Evolutionary conservation across 2,888 invertebrate genomes (phyloP).

Genomic region (Elaeidobius kamerunicus): DNA sequence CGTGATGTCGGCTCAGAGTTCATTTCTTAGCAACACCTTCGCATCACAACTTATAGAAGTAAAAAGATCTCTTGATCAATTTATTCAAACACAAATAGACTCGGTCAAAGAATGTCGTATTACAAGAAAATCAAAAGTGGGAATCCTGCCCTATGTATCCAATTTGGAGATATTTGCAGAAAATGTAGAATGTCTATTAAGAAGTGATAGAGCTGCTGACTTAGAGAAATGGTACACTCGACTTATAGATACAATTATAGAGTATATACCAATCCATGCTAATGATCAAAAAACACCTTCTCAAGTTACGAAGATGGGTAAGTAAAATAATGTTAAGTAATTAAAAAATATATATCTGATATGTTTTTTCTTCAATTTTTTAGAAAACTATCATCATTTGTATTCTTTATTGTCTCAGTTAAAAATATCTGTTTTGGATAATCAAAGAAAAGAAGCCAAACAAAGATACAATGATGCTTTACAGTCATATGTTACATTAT

Average conservation of each 20-base stretch:
- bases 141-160: constrained; percentile 83
- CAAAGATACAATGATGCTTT: constrained; percentile 86
- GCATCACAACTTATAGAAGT: constrained; percentile 83
- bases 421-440: constrained; percentile 86
- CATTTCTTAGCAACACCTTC: constrained; percentile 84
- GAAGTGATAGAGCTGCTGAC: constrained; percentile 83
- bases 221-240: constrained; percentile 88
- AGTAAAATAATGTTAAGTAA: too few species aligned
- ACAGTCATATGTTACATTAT: constrained; percentile 87
- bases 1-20: constrained; percentile 86
- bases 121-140: constrained; percentile 76
- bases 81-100: constrained; percentile 79
- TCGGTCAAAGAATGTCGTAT: constrained; percentile 77
- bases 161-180: constrained; percentile 88
- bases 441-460: constrained; percentile 85
- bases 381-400: constrained; percentile 94
- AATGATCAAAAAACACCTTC: constrained; percentile 86
- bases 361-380: constrained; percentile 42
- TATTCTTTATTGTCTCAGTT: constrained; percentile 81
- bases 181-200: constrained; percentile 85
- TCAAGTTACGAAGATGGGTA: constrained; percentile 87
- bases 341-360: background rate
- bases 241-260: constrained; percentile 79
- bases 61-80: constrained; percentile 87
- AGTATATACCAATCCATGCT: constrained; percentile 74